These are phyloP conservation scores for Zaprionus camerounensis DNA, from an alignment of 1,140 invertebrate genomes.

Conservation along the genomic window DNA sequence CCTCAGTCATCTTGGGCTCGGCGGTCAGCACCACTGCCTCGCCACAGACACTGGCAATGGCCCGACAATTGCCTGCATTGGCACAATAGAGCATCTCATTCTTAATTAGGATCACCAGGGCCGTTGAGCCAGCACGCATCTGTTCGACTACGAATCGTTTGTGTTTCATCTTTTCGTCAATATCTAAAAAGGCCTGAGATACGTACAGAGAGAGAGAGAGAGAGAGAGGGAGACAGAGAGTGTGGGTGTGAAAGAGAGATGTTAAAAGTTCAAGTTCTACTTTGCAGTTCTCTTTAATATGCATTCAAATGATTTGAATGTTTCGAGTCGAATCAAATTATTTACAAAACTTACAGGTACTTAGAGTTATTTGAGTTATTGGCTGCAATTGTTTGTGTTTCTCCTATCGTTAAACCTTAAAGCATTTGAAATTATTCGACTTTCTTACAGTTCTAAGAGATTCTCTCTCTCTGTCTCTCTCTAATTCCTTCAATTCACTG, in stretches of 20 bases:
- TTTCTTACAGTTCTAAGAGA: no score
- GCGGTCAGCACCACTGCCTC: background rate
- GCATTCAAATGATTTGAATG: background rate
- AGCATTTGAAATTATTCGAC: no score
- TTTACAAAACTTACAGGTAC: no score
- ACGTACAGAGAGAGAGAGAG: background rate
- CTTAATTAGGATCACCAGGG: slow-evolving; percentile 5
- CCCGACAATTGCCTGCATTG: slow-evolving; percentile 11
- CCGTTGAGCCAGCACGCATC: background rate
- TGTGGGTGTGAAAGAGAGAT: no score
- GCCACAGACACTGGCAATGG: slow-evolving; percentile 10
- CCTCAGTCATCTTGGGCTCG: background rate
- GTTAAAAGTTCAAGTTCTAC: no score
- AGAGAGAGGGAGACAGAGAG: background rate
- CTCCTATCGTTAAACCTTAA: no score
- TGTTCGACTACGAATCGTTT: background rate
- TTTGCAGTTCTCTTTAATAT: no score
- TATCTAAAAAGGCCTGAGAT: slow-evolving; percentile 4
- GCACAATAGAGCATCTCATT: slow-evolving; percentile 3
- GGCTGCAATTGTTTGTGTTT: no score
- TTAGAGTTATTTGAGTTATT: no score
- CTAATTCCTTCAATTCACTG: no score
- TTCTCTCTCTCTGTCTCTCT: no score
- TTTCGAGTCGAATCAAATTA: background rate
- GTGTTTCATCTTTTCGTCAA: slow-evolving; percentile 5